Evolutionary conservation across 2,113 vertebrate species (phyloP).

Genomic region (Erythrocercus mccallii): DNA sequence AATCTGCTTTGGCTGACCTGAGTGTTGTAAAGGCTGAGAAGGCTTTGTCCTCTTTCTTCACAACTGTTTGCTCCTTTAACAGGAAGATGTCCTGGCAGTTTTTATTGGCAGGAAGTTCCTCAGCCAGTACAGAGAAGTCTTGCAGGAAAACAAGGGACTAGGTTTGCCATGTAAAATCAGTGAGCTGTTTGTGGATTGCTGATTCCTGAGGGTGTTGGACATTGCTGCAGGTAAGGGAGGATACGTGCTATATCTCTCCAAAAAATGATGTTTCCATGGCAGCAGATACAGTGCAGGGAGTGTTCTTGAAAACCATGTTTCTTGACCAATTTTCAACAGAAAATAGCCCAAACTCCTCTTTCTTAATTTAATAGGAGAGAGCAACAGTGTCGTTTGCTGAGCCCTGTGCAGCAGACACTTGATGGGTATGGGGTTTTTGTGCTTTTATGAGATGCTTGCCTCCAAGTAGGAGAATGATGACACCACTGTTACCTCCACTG

Average conservation of each 20-base stretch:
- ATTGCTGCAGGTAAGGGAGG: background rate
- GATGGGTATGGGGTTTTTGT: background rate
- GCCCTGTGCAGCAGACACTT: background rate
- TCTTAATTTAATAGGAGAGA: background rate
- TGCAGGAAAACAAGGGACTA: background rate
- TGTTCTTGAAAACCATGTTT: background rate
- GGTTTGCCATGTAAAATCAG: background rate
- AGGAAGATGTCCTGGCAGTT: background rate
- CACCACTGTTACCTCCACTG: background rate
- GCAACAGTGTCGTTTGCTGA: fast-evolving
- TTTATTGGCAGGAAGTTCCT: background rate
- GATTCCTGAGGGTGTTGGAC: background rate
- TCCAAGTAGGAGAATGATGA: background rate
- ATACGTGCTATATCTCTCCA: background rate
- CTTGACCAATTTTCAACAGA: background rate
- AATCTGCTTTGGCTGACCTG: background rate
- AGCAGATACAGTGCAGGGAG: constrained; percentile 1
- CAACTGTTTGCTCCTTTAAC: background rate
- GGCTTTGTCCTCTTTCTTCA: background rate
- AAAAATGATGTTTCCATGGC: constrained; percentile 24
- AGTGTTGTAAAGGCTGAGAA: background rate
- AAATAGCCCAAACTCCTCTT: background rate
- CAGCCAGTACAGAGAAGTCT: background rate
- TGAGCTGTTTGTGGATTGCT: background rate
- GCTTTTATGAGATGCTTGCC: background rate